Evolutionary conservation across 2,888 invertebrate genomes (phyloP), one percentile per base, ranked within the genome.

Genomic region (Tetranychus piercei): DNA sequence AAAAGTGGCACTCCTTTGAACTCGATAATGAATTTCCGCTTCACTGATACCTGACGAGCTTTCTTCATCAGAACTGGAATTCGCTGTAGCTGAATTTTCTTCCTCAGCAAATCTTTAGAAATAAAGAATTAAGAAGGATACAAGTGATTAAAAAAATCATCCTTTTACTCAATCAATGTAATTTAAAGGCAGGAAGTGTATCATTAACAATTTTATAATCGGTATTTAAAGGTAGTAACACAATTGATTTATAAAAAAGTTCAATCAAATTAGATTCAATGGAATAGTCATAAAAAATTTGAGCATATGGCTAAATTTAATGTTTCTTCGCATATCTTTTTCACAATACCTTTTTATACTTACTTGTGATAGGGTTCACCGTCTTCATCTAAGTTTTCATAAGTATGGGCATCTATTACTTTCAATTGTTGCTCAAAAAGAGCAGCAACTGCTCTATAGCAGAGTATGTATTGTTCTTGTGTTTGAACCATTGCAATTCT

Each of bases 401-500:
- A 86, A 5, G 84, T 84, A 79, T 85, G 85, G 23, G 84, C 83
- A 76, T 85, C 85, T 77, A 85, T 85, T 76, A 85, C 81, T 77
- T 83, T 82, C 34, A 86, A 80, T 78, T 85, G 85, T 77, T 85
- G 84, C 78, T 83, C 81, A 79, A 86, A 86, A 70, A 86, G 79
- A 77, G 84, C 84, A 75, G 83, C 80, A 20, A 86, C 84, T 45
- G 85, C 85, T 77, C 84, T 81, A 79, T 86, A 85, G 7, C 85
- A 85, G 75, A 86, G 82, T 72, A 85, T 82, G 80, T 86, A 86
- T 80, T 86, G 86, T 77, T 86, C 86, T 81, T 82, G 77, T 6
- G 84, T 84, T 79, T 84, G 83, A 72, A 85, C 84, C 84, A 85
- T 83, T 73, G 84, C 86, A 77, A 85, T 85, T 74, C 86, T 81